phyloP scores from a whole-genome alignment of 2,113 vertebrate genomes.

The Prietella phreatophila region DNA sequence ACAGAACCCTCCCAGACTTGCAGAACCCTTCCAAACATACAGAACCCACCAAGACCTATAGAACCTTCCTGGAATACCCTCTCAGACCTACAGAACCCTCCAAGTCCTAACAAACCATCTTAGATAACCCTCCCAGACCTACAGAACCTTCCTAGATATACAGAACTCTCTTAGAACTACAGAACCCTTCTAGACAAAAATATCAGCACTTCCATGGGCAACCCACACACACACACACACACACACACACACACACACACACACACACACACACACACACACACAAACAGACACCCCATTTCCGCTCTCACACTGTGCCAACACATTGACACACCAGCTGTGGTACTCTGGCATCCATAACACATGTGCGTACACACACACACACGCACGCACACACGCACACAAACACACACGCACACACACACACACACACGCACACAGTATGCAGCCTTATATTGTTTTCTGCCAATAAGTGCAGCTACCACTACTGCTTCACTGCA shows the following conservation, averaged over 20 bases:
- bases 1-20: background rate
- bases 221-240: background rate
- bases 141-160: background rate
- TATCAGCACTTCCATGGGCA: background rate
- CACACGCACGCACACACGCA: slow-evolving; percentile 18
- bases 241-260: background rate
- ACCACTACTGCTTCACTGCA: slow-evolving; percentile 8
- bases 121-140: background rate
- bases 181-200: background rate
- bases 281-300: slow-evolving; percentile 13
- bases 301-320: slow-evolving; percentile 47
- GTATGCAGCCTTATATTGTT: background rate
- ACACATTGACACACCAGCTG: slow-evolving; percentile 52
- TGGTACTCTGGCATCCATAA: slow-evolving; percentile 41
- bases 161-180: background rate
- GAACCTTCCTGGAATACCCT: background rate
- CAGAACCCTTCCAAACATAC: background rate
- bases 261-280: slow-evolving; percentile 37
- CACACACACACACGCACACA: slow-evolving; percentile 13
- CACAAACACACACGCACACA: slow-evolving; percentile 28
- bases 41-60: background rate
- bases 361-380: slow-evolving; percentile 19
- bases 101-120: background rate
- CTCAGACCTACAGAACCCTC: background rate
- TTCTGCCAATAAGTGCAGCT: slow-evolving; percentile 12